phyloP scores from a whole-genome alignment of 2,797 vertebrate species.

The Peromyscus aztecus region DNA sequence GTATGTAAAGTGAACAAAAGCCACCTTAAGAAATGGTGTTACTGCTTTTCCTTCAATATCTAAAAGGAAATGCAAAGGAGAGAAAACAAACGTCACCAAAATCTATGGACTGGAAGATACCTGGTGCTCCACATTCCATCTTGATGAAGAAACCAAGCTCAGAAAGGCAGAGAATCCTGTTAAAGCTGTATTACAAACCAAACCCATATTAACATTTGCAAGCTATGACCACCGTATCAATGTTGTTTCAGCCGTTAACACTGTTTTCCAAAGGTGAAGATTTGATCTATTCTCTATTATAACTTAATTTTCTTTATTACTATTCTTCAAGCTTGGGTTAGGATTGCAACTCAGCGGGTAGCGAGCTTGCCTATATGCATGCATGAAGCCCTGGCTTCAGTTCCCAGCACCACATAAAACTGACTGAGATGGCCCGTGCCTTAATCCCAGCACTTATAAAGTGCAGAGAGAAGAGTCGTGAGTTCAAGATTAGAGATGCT shows the following conservation, averaged over 20 bases:
- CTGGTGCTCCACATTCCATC: neutral
- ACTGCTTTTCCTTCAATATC: constrained; percentile 16
- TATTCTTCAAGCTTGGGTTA: neutral
- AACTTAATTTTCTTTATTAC: constrained; percentile 31
- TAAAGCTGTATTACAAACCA: neutral
- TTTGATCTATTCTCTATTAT: neutral
- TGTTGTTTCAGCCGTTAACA: neutral
- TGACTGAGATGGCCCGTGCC: neutral
- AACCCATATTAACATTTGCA: neutral
- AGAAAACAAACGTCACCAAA: neutral
- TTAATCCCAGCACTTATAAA: neutral
- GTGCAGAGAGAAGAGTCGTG: neutral
- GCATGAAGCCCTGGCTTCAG: too few relatives aligned
- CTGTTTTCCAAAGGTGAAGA: neutral
- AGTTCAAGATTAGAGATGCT: neutral
- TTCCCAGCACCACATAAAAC: neutral
- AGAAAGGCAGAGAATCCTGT: neutral
- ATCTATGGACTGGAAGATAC: neutral
- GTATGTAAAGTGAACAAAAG: neutral
- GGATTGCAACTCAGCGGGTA: neutral
- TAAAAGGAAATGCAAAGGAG: constrained; percentile 23
- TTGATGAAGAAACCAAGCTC: neutral
- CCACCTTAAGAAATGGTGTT: neutral
- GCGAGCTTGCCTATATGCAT: neutral
- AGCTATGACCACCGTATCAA: neutral